A percentile compares a stretch with the other conserved stretches of the same genome.
Conservation (phyloP, 53 echinoderm and acorn worm species). For the Holothuria scabra region DNA sequence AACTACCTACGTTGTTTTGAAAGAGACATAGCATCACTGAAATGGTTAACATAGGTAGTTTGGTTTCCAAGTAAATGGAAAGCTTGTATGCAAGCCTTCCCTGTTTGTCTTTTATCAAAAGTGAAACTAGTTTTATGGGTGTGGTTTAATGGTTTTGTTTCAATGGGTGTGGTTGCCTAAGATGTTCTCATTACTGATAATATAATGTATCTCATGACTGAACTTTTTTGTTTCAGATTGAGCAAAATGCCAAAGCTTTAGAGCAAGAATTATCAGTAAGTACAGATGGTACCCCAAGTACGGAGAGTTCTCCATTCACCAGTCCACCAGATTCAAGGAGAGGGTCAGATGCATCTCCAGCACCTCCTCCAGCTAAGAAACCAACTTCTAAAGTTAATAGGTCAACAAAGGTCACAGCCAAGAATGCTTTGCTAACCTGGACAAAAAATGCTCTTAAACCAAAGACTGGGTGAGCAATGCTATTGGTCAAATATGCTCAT, state of each 20-base stretch:
- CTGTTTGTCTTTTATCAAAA: too few species aligned
- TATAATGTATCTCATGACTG: not conserved
- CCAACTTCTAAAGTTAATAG: constrained; percentile 19
- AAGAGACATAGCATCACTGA: too few species aligned
- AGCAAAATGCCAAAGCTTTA: constrained; percentile 78
- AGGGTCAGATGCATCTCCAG: constrained; percentile 43
- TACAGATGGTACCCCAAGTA: constrained; percentile 57
- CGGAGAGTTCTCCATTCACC: constrained; percentile 65
- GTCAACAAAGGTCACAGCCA: constrained; percentile 73
- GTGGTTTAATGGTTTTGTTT: not conserved
- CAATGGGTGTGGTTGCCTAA: not conserved
- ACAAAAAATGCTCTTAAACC: constrained; percentile 75
- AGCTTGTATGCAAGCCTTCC: too few species aligned
- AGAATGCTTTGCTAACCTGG: constrained; percentile 96
- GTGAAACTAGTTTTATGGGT: not conserved
- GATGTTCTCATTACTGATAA: not conserved
- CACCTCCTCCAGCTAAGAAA: constrained; percentile 83
- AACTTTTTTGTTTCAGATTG: constrained; percentile 72
- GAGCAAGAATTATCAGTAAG: constrained; percentile 62
- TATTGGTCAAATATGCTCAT: too few species aligned
- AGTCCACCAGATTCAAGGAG: constrained; percentile 59
- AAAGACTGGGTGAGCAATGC: constrained; percentile 15
- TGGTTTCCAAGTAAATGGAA: too few species aligned
- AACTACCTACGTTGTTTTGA: too few species aligned
- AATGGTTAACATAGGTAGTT: too few species aligned